phyloP scores from a whole-genome alignment of 2,797 vertebrate species.

The Lepilemur ruficaudatus region DNA sequence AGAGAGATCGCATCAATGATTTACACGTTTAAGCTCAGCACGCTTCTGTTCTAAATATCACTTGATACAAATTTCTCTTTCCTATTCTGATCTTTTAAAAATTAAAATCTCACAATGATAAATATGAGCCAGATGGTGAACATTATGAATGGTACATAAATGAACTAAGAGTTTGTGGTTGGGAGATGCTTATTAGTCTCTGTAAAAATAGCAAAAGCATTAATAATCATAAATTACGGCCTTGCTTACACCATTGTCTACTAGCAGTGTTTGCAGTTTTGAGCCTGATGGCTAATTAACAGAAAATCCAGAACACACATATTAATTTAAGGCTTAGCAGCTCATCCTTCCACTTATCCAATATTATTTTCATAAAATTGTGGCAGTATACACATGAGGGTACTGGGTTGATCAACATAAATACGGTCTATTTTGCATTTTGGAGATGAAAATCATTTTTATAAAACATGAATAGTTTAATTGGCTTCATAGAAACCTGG shows the following conservation, averaged over 20 bases:
- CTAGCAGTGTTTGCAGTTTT: background rate
- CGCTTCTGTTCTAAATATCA: background rate
- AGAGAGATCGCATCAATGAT: background rate
- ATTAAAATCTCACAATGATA: conserved; percentile 19
- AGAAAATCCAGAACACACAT: background rate
- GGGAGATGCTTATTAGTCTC: background rate
- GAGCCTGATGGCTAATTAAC: background rate
- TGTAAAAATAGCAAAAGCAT: background rate
- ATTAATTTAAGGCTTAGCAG: background rate
- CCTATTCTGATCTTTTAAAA: conserved; percentile 4
- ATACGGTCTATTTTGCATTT: background rate
- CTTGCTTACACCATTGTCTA: background rate
- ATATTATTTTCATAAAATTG: background rate
- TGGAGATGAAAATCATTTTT: background rate
- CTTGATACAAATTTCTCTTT: background rate
- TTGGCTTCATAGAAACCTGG: background rate
- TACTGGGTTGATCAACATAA: background rate
- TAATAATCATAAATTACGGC: background rate
- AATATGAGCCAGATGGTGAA: background rate
- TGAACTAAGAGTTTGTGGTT: background rate
- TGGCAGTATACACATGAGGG: background rate
- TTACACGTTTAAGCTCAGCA: background rate
- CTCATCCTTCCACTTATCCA: background rate
- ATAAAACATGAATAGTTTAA: background rate
- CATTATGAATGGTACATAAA: background rate